Evolutionary conservation across 2,888 invertebrate species (phyloP), one percentile per base, ranked within the genome.

Genomic region (Pogonocherus hispidulus): DNA sequence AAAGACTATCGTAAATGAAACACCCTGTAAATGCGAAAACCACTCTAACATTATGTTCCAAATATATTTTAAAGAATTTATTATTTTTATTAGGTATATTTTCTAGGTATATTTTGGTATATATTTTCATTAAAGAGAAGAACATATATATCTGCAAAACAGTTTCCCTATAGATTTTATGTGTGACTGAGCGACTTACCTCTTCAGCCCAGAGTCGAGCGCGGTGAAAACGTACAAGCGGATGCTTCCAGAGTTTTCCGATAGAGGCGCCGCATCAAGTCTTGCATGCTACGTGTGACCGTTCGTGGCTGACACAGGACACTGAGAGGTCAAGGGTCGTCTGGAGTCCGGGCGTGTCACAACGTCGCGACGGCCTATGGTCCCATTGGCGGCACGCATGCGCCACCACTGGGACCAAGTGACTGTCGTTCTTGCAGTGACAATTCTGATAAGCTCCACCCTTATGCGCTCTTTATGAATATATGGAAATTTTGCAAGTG

Each of bases 311-410:
- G 79, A 81, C 78, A 77, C 80, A 80, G 82, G 83, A 79, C 82
- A 83, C 83, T 80, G 82, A 82, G 82, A 82, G 85, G 85, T 84
- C 84, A 84, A 84, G 84, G 84, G 84, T 84, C 84, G 84, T 79
- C 79, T 81, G 83, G 81, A 81, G 80, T 81, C 79, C 85, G 84
- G 85, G 85, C 84, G 85, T 85, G 84, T 85, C 85, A 81, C 83
- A 81, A 80, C 83, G 83, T 84, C 83, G 84, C 83, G 83, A 84
- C 84, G 82, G 82, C 84, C 85, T 84, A 84, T 84, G 84, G 84
- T 83, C 83, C 83, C 82, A 75, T 76, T 76, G 79, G 74, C 76
- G 80, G 73, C 76, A 80, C 84, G 85, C 85, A 81, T 79, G 84
- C 85, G 84, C 83, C 76, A 74, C 78, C 76, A 75, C 75, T 79